Base-by-base conservation (phyloP, 64 coral and sea anemone species). In the Pachyseris speciosa region DNA sequence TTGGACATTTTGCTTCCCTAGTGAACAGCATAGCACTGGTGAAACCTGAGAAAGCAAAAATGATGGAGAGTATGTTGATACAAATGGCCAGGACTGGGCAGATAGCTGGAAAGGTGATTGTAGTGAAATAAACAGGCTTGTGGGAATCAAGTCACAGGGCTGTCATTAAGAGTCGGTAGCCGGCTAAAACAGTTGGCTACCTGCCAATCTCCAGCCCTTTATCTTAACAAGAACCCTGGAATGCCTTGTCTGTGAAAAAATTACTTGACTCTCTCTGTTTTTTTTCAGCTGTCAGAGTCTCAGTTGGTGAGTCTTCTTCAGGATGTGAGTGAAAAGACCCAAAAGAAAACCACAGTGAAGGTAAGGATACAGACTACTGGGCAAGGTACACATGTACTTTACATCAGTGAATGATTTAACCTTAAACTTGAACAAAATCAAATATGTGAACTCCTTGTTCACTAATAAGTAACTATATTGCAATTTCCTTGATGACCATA, bases 51-150 rank as follows among this genome's bases (percentile, higher is more conserved):
- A 98, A 98, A 68, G 96, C 96, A 31, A 94, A 87, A 81, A 98
- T 98, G 96, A 91, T 98, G 41, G 96, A 98, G 69, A 87, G 84
- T 32, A 98, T 98, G 96, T 81, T 98, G 29, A 98, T 98, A 51
- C 96, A 98, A 81, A 98, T 98, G 96, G 96, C 96, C 39, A 86
- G 88, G 61, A 90, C 51, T 86, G 96, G 96, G 10, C 96, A 98
- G 31, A 79, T 98, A 72, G 93, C 88, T 72, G 90, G 93, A 66
- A 95, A 98, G 90, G 96, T 93, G n/a, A n/a, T n/a, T n/a, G n/a
- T n/a, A n/a, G n/a, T n/a, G n/a, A n/a, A n/a, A n/a, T n/a, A n/a
- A n/a, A n/a, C n/a, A n/a, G n/a, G n/a, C n/a, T n/a, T n/a, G n/a
- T n/a, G n/a, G n/a, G n/a, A n/a, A n/a, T n/a, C n/a, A n/a, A n/a